Percentiles rank a stretch among this genome's conserved stretches.
Conservation (phyloP, 2,888 invertebrate genomes). For the Platerodrilus igneus region DNA sequence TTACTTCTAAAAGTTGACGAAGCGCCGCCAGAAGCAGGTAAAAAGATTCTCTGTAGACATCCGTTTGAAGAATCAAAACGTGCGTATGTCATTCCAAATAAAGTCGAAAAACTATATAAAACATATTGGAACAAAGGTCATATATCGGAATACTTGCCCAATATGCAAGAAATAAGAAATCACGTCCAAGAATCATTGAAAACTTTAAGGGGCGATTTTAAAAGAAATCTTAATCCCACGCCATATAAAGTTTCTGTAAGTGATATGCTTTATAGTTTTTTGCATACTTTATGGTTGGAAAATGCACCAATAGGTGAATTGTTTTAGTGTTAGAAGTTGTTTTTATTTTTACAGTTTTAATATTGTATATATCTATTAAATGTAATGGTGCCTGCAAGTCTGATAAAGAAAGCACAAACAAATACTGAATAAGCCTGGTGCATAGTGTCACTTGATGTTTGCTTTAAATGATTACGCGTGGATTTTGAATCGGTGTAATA, state of each 20-base stretch:
- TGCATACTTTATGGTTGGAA: constrained; percentile 93
- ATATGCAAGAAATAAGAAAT: constrained; percentile 70
- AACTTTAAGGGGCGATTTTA: constrained; percentile 85
- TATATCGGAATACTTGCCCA: constrained; percentile 62
- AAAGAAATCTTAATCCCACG: constrained; percentile 94
- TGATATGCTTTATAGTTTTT: constrained; percentile 86
- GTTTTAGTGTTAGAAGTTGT: too few species aligned
- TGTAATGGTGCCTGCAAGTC: too few species aligned
- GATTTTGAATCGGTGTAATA: too few species aligned
- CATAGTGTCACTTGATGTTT: too few species aligned
- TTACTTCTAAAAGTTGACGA: constrained; percentile 80
- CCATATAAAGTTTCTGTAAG: constrained; percentile 97
- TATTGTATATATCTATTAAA: too few species aligned
- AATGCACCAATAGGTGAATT: constrained; percentile 97
- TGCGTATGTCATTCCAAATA: constrained; percentile 88
- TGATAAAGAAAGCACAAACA: too few species aligned
- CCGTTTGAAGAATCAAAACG: constrained; percentile 96
- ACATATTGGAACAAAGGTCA: constrained; percentile 83
- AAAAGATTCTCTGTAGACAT: constrained; percentile 89
- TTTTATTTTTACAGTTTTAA: too few species aligned
- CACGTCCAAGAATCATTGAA: constrained; percentile 75
- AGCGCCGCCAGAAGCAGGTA: constrained; percentile 65
- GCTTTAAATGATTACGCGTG: too few species aligned
- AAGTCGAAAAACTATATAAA: constrained; percentile 78
- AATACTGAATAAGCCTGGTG: too few species aligned